phyloP scores from a whole-genome alignment of 2,113 vertebrate genomes.

The Eurystomus gularis region DNA sequence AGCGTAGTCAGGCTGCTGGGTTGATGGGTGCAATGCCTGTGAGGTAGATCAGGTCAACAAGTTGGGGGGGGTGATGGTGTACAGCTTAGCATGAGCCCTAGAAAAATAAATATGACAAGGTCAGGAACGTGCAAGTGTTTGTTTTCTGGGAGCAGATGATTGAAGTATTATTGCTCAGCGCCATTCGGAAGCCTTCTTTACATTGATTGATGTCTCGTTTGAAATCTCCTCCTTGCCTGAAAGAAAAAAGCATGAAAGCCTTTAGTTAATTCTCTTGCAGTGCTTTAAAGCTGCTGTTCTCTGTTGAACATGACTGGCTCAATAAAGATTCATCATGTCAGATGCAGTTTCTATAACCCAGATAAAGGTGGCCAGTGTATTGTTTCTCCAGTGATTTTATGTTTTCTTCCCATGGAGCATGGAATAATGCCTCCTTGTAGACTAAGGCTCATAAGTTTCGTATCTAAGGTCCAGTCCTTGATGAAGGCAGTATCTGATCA shows the following conservation, averaged over 20 bases:
- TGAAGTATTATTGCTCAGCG: not conserved
- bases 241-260: not conserved
- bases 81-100: not conserved
- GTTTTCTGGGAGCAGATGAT: not conserved
- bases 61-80: not conserved
- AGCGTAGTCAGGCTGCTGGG: not conserved
- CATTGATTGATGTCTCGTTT: conserved; percentile 27
- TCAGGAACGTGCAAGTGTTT: not conserved
- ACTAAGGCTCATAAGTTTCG: not conserved
- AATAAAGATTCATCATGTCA: not conserved
- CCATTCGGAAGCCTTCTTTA: not conserved
- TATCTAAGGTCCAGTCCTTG: not conserved
- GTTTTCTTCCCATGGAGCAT: not conserved
- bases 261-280: conserved; percentile 12
- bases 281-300: not conserved
- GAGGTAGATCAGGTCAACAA: not conserved
- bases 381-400: not conserved
- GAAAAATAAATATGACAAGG: not conserved
- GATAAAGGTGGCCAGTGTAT: not conserved
- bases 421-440: not conserved
- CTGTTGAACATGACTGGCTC: not conserved
- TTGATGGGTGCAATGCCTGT: not conserved
- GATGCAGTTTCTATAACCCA: not conserved
- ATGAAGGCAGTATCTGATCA: conserved; percentile 15
- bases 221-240: not conserved